phyloP scores from a whole-genome alignment of 1,140 invertebrate species.

The Frieseomelitta varia region DNA sequence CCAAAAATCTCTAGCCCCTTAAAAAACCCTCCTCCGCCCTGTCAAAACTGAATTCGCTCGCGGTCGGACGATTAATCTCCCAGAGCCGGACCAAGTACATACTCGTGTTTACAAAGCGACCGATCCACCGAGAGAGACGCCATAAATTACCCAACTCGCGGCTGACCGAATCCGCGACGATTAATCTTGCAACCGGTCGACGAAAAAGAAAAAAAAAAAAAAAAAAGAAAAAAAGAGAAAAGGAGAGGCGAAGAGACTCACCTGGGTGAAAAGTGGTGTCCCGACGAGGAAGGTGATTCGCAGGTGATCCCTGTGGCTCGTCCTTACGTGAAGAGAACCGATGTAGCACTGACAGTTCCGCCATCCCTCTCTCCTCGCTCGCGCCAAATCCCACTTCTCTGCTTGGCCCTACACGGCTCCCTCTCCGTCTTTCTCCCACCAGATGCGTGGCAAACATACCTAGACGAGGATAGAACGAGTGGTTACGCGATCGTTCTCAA shows the following conservation, averaged over 20 bases:
- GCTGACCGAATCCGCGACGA: background rate
- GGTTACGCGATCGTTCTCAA: constrained; percentile 33
- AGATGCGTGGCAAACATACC: background rate
- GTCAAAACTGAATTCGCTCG: constrained; percentile 4
- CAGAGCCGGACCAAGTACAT: background rate
- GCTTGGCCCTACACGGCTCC: constrained; percentile 33
- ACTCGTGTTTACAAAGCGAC: constrained; percentile 19
- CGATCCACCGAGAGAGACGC: constrained; percentile 8
- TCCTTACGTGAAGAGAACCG: constrained; percentile 72
- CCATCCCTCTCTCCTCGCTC: constrained; percentile 67
- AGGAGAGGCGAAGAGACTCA: constrained; percentile 10
- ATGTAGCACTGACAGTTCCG: constrained; percentile 70
- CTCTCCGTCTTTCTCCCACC: constrained; percentile 59
- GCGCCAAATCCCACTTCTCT: constrained; percentile 50
- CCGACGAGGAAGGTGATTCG: constrained; percentile 47
- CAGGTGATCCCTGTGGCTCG: constrained; percentile 62
- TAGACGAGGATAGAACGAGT: constrained; percentile 37
- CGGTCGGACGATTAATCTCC: constrained; percentile 11
- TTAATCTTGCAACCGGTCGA: constrained; percentile 11
- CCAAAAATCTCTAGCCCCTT: background rate
- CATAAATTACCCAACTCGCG: constrained; percentile 17
- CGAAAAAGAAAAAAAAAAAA: background rate
- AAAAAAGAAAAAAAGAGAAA: background rate
- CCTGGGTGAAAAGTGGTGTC: constrained; percentile 47
- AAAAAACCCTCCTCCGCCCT: background rate